Base-by-base conservation (phyloP, 2,888 invertebrate genomes). In the Leptinotarsa rubiginosa region DNA sequence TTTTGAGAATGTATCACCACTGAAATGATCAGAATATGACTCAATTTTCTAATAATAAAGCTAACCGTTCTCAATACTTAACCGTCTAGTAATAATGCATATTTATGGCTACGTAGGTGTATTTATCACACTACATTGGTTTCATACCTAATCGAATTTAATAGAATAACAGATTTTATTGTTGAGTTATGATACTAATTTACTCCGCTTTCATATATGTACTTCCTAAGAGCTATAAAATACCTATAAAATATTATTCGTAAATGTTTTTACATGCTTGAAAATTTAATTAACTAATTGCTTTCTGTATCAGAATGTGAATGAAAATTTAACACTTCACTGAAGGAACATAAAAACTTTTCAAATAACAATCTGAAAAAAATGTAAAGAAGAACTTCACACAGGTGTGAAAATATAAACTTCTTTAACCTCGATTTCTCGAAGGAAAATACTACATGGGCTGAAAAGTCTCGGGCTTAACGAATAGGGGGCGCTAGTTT, bases 111-210 rank as follows among this genome's bases (percentile, higher is more conserved):
- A 41, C 25, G 67, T 50, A 56, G 54, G 69, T 20, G 69, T 22
- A 56, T 69, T 68, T 56, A 69, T 69, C 47, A 69, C 67, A 67
- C 69, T 47, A 20, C 41, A 54, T 56, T 41, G 69, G 56, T 18
- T 69, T 56, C 18, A 18, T 47, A 69, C 54, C 56, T 69, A 56
- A 69, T 56, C 47, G 69, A 56, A 69, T 69, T 59, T 22, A 69
- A 56, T 69, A 56, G 20, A 56, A 41, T 56, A 47, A 69, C 16
- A 69, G 47, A 56, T 56, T 54, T 47, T 22, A 69, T 56, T 56
- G 52, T 54, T 56, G 68, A 69, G 56, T 69, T 69, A 69, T 69
- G 41, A 47, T 18, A 41, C 3, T 20, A 18, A 69, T 56, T 69
- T 69, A 56, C 16, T 22, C 1, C 4, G 56, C 56, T 56, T 56